Base-by-base conservation (phyloP, 2,113 vertebrate genomes). In the Daubentonia madagascariensis region DNA sequence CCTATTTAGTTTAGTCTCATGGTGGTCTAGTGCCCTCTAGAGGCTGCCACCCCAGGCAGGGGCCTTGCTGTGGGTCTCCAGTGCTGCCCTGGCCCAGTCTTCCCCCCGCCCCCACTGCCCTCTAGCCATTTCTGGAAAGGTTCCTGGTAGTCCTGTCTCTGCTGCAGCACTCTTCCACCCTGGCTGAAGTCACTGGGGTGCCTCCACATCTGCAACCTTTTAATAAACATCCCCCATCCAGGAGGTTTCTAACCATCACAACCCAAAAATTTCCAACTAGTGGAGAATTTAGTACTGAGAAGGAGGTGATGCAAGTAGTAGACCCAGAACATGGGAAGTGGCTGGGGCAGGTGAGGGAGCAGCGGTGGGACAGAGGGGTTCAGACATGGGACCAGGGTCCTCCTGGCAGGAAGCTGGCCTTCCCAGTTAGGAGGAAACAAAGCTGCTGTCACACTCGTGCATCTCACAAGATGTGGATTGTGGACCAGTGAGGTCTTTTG, bases 311-410 rank as follows among this genome's bases (percentile, higher is more conserved):
- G 18, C 18, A 20, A 25, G 18, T 28, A 25, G 40, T 22, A 75
- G 65, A 63, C 10, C 20, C 43, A 73, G 72, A 85, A 52, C 0
- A 11, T 81, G 28, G 28, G 32, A 43, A 43, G 23, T 16, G 11
- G 30, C 35, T 43, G 20, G 25, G 65, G 37, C 50, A 89, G 72
- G 32, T 3, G 8, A 85, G 57, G 79, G 52, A 63, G 35, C 7
- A 52, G 25, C 4, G 22, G 8, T 0, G 5, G 28, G 43, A 5
- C 0, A 0, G 40, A 73, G 48, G 75, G 35, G 8, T 54, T 40
- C 48, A 84, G 78, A 73, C 3, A 32, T 25, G 32, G 52, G 8
- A 52, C 35, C 59, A 37, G 45, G 16, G 83, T 37, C 91, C 68
- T 86, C 57, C 30, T 59, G 22, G 70, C 7, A 12, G 87, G 72